Evolutionary conservation across 2,888 invertebrate genomes (phyloP), one percentile per base, ranked within the genome.

Genomic region (Malthinus seriepunctatus): DNA sequence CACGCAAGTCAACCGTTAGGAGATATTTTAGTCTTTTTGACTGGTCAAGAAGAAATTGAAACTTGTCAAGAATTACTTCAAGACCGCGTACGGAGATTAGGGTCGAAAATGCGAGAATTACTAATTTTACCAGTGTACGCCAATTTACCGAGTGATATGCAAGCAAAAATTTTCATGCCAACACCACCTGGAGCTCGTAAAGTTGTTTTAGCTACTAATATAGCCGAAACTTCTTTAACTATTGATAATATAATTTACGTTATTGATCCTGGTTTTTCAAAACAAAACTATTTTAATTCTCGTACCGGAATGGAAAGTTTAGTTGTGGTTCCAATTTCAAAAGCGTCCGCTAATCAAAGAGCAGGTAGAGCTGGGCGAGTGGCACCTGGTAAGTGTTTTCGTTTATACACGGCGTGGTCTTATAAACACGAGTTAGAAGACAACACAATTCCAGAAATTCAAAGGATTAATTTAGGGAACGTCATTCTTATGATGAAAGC

Each of bases 161-260:
- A 99, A 80, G 93, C 96, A 2, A 97, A 97, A 79, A 98, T 99
- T 71, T 99, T 99, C 79, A 94, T 96, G 70, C 97, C 96, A 0
- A 98, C 98, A 0, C 99, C 99, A 37, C 92, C 92, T 7, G 93
- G 95, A 62, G 96, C 98, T 0, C 84, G 99, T 61, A 99, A 99
- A 83, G 95, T 98, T 8, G 91, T 99, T 7, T 79, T 99, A 44
- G 99, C 99, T 0, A 99, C 99, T 11, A 99, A 99, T 74, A 99
- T 99, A 72, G 99, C 99, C 0, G 99, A 99, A 82, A 99, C 99
- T 0, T 98, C 98, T 1, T 81, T 99, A 32, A 99, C 99, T 0
- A 99, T 99, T 68, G 98, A 99, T 76, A 98, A 98, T 71, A 99
- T 99, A 64, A 90, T 95, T 61, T 99, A 96, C 80, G 99, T 99